phyloP scores from a whole-genome alignment of 30 jellyfish, hydroid and myxozoan genomes.

The Euphysa ruthae region DNA sequence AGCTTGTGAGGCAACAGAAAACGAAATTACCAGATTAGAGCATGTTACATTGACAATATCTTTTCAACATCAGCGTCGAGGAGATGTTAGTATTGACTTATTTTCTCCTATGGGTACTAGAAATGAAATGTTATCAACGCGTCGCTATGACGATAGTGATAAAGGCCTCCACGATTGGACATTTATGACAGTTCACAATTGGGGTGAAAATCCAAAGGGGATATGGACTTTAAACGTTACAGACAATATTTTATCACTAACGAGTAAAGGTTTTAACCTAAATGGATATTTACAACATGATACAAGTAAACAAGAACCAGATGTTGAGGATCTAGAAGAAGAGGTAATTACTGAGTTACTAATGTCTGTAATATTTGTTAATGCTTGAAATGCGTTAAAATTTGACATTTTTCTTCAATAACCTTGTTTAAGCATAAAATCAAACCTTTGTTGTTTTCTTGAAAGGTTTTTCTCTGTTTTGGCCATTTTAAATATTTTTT shows the following conservation, averaged over 20 bases:
- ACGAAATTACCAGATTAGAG: conserved; percentile 84
- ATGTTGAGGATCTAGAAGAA: conserved; percentile 95
- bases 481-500: too few species aligned
- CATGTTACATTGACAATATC: conserved; percentile 95
- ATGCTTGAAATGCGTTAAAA: too few species aligned
- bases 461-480: too few species aligned
- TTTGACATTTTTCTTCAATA: too few species aligned
- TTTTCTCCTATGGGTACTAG: conserved; percentile 98
- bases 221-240: conserved; percentile 97
- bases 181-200: conserved; percentile 95
- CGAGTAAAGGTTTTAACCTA: conserved; percentile 81
- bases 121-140: conserved; percentile 89
- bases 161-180: conserved; percentile 99
- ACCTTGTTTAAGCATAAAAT: too few species aligned
- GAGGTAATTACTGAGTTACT: conserved; percentile 78
- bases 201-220: conserved; percentile 99
- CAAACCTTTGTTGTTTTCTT: too few species aligned
- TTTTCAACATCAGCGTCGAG: conserved; percentile 96
- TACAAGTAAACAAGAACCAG: conserved; percentile 97
- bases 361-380: too few species aligned
- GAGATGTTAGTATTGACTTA: conserved; percentile 97
- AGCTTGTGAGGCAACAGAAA: conserved; percentile 92
- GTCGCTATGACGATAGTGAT: conserved; percentile 98
- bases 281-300: conserved; percentile 97
- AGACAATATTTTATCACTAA: conserved; percentile 80